Evolutionary conservation across 2,113 vertebrate genomes (phyloP).

Genomic region (Corythoichthys intestinalis): DNA sequence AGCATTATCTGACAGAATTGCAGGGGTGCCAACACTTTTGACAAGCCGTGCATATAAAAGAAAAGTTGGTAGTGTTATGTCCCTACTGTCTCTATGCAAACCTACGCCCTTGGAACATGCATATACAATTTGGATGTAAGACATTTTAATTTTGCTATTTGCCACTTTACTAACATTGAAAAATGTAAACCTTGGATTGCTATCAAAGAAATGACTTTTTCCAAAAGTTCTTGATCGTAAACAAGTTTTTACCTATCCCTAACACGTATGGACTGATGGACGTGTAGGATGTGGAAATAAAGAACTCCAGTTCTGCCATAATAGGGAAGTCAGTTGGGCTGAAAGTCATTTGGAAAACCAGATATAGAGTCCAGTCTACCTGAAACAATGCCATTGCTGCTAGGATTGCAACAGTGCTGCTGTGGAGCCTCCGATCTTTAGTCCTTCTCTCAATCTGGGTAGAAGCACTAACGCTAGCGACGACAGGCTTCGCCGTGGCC

Average conservation of each 20-base stretch:
- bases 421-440: constrained; percentile 22
- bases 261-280: constrained; percentile 72
- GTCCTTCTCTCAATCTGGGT: constrained; percentile 10
- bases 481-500: constrained; percentile 24
- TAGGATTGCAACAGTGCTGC: constrained; percentile 58
- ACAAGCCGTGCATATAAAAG: too few species aligned
- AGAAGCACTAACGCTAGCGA: not conserved
- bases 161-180: not conserved
- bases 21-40: too few species aligned
- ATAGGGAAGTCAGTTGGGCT: constrained; percentile 10
- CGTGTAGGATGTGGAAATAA: constrained; percentile 61
- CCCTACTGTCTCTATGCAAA: too few species aligned
- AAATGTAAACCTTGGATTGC: too few species aligned
- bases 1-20: too few species aligned
- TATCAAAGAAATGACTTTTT: constrained; percentile 14
- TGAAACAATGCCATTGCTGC: constrained; percentile 70
- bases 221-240: constrained; percentile 45
- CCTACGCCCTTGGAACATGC: too few species aligned
- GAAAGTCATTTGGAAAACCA: constrained; percentile 56
- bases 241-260: constrained; percentile 64
- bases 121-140: too few species aligned
- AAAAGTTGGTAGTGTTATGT: too few species aligned
- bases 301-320: constrained; percentile 66
- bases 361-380: constrained; percentile 66
- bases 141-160: not conserved